Base-by-base conservation (phyloP, 2,888 invertebrate genomes). In the Nudaria mundana region DNA sequence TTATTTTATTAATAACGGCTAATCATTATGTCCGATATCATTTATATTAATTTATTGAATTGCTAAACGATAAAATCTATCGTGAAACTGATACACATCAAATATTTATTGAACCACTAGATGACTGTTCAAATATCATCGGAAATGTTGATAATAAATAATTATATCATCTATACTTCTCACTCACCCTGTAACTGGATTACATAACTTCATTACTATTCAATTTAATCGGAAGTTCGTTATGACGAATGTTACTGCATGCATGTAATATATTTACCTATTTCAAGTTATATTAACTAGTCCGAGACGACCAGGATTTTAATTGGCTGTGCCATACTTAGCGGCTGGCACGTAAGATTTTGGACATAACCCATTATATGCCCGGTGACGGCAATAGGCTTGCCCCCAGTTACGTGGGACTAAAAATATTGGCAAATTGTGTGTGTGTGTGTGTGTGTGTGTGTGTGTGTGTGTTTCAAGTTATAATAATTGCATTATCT, bases 181-280 rank as follows among this genome's bases (percentile, higher is more conserved):
- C n/a, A n/a, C n/a, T n/a, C n/a, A 48, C 55, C 41, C 40, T 8
- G 5, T 63, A 61, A 68, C 62, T 64, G 62, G 56, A 64, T 80
- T 76, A 66, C 64, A 65, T 61, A 78, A 80, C 56, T 34, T 32
- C 50, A 61, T 71, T 71, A 70, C n/a, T n/a, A n/a, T n/a, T n/a
- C n/a, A n/a, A n/a, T n/a, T n/a, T n/a, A n/a, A n/a, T n/a, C n/a
- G n/a, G n/a, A n/a, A n/a, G n/a, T n/a, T n/a, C 54, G 66, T 69
- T 63, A 65, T 47, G 54, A 56, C 53, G 49, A 58, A 61, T 49
- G 55, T 33, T 32, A n/a, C n/a, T n/a, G n/a, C n/a, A n/a, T n/a
- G n/a, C n/a, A n/a, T n/a, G n/a, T n/a, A n/a, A 56, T 48, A 45
- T 48, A 37, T 47, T 23, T 8, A 34, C 39, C 53, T 59, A 61